These are phyloP conservation scores for Picathartes gymnocephalus DNA, from an alignment of 2,113 vertebrate species.

Conservation along the genomic window DNA sequence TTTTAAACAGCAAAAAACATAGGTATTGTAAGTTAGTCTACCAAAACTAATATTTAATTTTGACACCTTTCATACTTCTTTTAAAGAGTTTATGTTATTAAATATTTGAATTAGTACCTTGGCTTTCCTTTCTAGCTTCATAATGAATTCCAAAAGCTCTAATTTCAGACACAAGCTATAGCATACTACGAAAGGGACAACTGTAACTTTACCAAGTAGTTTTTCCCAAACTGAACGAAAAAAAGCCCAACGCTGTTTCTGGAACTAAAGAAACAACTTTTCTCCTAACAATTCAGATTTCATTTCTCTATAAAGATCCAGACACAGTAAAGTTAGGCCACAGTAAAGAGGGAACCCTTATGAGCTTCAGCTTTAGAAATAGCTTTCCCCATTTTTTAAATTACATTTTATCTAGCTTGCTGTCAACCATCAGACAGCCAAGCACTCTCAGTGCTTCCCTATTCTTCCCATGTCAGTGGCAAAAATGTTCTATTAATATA, in stretches of 20 bases:
- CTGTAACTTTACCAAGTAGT: background rate
- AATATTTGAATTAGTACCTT: background rate
- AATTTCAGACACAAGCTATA: background rate
- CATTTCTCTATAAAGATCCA: background rate
- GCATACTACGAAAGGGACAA: background rate
- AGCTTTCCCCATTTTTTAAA: background rate
- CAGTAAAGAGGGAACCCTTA: background rate
- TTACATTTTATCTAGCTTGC: background rate
- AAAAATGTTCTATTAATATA: conserved; percentile 3
- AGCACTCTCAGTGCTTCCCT: background rate
- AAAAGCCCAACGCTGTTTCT: background rate
- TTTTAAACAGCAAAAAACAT: background rate
- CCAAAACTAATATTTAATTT: background rate
- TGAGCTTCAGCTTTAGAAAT: background rate
- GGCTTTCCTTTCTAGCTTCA: background rate
- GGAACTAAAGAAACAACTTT: background rate
- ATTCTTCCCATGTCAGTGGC: background rate
- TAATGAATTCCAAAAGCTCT: background rate
- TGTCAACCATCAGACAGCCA: background rate
- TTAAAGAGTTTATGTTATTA: background rate
- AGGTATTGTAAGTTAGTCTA: background rate
- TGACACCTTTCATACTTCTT: background rate
- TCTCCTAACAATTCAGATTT: background rate
- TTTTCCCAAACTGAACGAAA: background rate
- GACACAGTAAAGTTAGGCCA: background rate